Percentiles rank a stretch among this genome's conserved stretches.
phyloP scores from a whole-genome alignment of 2,888 invertebrate species.

The Cacoxenus indagator region DNA sequence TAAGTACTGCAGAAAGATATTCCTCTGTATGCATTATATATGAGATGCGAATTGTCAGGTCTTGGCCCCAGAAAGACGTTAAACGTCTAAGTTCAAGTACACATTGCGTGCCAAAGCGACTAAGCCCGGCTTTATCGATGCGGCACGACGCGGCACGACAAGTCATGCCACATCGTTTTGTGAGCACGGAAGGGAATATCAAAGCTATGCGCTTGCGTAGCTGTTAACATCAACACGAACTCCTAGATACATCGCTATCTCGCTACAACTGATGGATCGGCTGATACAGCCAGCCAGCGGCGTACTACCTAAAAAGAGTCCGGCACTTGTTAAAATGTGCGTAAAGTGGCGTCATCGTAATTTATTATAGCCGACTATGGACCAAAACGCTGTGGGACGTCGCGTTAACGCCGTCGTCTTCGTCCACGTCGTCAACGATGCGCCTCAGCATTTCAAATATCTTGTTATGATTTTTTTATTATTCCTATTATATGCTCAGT shows the following conservation, averaged over 20 bases:
- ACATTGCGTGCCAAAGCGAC: conserved; percentile 49
- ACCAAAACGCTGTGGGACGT: conserved; percentile 56
- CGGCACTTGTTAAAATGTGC: conserved; percentile 63
- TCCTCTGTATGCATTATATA: too few relatives aligned
- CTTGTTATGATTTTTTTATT: conserved; percentile 18
- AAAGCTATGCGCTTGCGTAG: not conserved
- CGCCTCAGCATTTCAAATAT: conserved; percentile 15
- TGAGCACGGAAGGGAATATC: not conserved
- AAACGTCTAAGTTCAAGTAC: conserved; percentile 53
- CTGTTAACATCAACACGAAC: conserved; percentile 15
- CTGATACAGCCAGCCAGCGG: conserved; percentile 12
- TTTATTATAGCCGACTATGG: conserved; percentile 59
- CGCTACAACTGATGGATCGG: not conserved
- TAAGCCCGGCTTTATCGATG: not conserved
- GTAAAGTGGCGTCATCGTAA: conserved; percentile 65
- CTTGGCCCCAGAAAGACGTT: conserved; percentile 43
- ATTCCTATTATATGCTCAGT: not conserved
- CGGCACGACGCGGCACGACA: not conserved
- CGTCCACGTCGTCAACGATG: not conserved
- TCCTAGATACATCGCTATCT: not conserved
- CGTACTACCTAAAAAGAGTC: conserved; percentile 59
- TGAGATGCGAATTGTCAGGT: not conserved
- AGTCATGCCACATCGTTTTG: not conserved
- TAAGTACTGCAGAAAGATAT: too few relatives aligned
- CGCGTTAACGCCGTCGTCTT: conserved; percentile 45